Conservation (phyloP, 2,113 vertebrate genomes). For the Pygoscelis antarcticus region DNA sequence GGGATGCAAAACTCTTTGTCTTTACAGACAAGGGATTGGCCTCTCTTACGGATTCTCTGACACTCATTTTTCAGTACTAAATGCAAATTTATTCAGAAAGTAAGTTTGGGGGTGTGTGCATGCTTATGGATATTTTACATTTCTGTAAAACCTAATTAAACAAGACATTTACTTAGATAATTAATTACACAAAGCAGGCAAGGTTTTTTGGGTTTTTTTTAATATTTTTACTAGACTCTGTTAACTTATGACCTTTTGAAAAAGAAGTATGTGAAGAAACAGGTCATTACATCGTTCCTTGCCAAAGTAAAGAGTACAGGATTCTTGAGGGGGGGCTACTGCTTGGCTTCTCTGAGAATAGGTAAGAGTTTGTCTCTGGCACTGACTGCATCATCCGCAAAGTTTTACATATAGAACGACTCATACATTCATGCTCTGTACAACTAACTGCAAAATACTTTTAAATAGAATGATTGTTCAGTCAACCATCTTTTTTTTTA, state of each 20-base stretch:
- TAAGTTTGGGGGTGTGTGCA: neutral
- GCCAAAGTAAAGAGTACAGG: constrained; percentile 68
- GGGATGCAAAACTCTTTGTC: constrained; percentile 64
- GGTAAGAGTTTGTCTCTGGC: constrained; percentile 45
- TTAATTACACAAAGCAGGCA: neutral
- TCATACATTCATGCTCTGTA: neutral
- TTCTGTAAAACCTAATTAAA: neutral
- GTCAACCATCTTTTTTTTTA: neutral
- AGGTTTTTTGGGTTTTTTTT: neutral
- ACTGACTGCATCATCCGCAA: neutral
- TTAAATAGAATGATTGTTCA: neutral
- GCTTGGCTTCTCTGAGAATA: constrained; percentile 72
- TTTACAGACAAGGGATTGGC: constrained; percentile 57
- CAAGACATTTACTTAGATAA: neutral
- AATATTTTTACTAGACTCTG: constrained; percentile 34
- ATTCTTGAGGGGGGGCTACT: constrained; percentile 61
- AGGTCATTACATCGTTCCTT: constrained; percentile 59
- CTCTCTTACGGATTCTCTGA: constrained; percentile 26
- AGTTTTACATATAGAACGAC: neutral
- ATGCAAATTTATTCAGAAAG: neutral
- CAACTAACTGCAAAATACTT: neutral
- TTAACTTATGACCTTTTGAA: constrained; percentile 72
- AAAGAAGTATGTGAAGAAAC: constrained; percentile 68
- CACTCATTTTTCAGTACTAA: constrained; percentile 62
- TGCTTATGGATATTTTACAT: neutral